These are phyloP conservation scores for Speoplatyrhinus poulsoni DNA, from an alignment of 2,113 vertebrate genomes.

Conservation along the genomic window DNA sequence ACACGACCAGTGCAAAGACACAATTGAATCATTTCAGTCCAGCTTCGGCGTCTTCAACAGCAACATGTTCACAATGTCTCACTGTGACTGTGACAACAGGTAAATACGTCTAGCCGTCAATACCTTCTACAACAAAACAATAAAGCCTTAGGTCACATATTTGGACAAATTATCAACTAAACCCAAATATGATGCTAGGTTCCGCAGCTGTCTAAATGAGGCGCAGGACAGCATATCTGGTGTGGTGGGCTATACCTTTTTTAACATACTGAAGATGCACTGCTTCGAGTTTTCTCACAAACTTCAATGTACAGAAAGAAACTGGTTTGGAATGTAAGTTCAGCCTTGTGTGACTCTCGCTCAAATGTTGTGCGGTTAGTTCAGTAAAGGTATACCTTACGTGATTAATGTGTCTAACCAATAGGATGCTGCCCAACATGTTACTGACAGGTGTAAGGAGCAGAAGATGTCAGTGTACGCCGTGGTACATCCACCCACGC, in stretches of 20 bases:
- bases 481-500: slow-evolving; percentile 49
- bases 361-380: background rate
- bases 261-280: slow-evolving; percentile 83
- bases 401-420: background rate
- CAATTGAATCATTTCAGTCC: slow-evolving; percentile 80
- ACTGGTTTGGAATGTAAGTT: slow-evolving; percentile 78
- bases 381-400: background rate
- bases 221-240: slow-evolving; percentile 78
- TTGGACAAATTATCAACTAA: background rate
- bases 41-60: slow-evolving; percentile 84
- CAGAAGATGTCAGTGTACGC: slow-evolving; percentile 62
- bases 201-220: slow-evolving; percentile 77
- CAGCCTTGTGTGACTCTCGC: background rate
- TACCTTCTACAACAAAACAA: background rate
- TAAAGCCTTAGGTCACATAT: background rate
- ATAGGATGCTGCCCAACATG: background rate
- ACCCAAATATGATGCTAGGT: slow-evolving; percentile 65
- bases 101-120: slow-evolving; percentile 36
- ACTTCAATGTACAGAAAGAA: slow-evolving; percentile 75
- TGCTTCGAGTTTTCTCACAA: slow-evolving; percentile 83
- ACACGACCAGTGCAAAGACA: slow-evolving; percentile 84
- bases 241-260: slow-evolving; percentile 84
- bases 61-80: slow-evolving; percentile 87
- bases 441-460: slow-evolving; percentile 67
- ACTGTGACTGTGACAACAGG: slow-evolving; percentile 88